phyloP scores from a whole-genome alignment of 2,797 vertebrate species.

The Allobates femoralis region DNA sequence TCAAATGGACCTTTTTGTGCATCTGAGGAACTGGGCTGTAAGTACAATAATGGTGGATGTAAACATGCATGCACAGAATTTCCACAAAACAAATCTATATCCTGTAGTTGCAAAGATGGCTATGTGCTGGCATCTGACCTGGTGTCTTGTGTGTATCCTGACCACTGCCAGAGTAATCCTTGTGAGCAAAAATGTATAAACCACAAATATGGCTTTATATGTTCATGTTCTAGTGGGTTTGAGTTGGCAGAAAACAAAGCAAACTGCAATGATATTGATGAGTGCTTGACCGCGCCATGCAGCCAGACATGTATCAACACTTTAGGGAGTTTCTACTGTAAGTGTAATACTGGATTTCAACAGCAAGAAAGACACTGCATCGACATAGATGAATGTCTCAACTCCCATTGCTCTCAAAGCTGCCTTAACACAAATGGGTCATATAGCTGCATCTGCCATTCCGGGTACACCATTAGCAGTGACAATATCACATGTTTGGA shows the following conservation, averaged over 20 bases:
- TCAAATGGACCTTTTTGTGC: constrained; percentile 70
- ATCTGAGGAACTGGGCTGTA: constrained; percentile 63
- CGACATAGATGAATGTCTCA: constrained; percentile 74
- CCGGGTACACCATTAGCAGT: constrained; percentile 68
- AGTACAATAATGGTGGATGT: constrained; percentile 74
- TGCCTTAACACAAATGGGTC: constrained; percentile 74
- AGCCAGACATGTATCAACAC: constrained; percentile 66
- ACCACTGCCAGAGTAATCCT: constrained; percentile 70
- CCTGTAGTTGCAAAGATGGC: constrained; percentile 72
- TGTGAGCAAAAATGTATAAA: constrained; percentile 65
- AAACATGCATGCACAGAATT: constrained; percentile 74
- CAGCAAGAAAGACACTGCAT: constrained; percentile 57
- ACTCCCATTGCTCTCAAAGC: constrained; percentile 69
- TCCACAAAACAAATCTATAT: constrained; percentile 32
- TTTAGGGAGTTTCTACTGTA: constrained; percentile 68
- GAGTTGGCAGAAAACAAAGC: constrained; percentile 35
- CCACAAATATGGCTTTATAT: constrained; percentile 53
- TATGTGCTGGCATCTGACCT: constrained; percentile 71
- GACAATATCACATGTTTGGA: constrained; percentile 69
- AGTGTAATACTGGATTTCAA: constrained; percentile 70
- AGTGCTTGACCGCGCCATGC: constrained; percentile 67
- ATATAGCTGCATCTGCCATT: constrained; percentile 73
- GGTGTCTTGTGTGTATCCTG: constrained; percentile 69
- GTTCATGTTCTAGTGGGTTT: constrained; percentile 66
- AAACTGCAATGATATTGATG: constrained; percentile 68